Percentiles rank a stretch among this genome's conserved stretches.
phyloP scores from a whole-genome alignment of 2,888 invertebrate species.

The Oxyteleia sp. region DNA sequence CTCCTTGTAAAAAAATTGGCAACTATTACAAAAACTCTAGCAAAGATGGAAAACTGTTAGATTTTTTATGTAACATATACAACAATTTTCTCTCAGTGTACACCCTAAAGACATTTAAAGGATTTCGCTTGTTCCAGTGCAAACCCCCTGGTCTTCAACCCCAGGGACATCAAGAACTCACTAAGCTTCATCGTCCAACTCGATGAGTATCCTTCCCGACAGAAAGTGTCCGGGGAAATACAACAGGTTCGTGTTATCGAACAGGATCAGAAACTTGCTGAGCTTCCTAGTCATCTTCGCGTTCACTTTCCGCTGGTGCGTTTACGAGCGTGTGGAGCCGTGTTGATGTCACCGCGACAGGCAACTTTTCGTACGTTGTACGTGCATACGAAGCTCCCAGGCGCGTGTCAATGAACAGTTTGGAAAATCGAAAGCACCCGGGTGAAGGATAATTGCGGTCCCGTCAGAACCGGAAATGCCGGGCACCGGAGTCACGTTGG shows the following conservation, averaged over 20 bases:
- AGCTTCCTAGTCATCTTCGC: slow-evolving; percentile 94
- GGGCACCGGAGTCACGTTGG: slow-evolving; percentile 27
- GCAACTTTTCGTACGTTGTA: not conserved
- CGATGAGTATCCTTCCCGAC: slow-evolving; percentile 96
- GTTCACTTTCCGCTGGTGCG: slow-evolving; percentile 37
- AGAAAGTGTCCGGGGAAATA: slow-evolving; percentile 98
- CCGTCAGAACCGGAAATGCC: slow-evolving; percentile 29
- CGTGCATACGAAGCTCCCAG: not conserved
- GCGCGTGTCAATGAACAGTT: not conserved
- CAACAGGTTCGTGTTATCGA: slow-evolving; percentile 96
- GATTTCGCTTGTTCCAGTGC: too few relatives aligned
- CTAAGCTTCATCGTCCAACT: slow-evolving; percentile 96
- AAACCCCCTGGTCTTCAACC: too few relatives aligned
- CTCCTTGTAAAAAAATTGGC: too few relatives aligned
- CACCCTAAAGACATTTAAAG: too few relatives aligned
- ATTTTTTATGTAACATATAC: too few relatives aligned
- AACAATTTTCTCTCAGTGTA: too few relatives aligned
- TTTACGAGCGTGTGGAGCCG: slow-evolving; percentile 10
- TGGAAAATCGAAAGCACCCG: slow-evolving; percentile 1
- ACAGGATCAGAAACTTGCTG: slow-evolving; percentile 96
- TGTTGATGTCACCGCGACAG: slow-evolving; percentile 11
- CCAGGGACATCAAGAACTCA: slow-evolving; percentile 80
- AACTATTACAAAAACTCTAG: too few relatives aligned
- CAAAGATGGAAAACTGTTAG: too few relatives aligned
- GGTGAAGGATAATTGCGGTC: not conserved